phyloP scores from a whole-genome alignment of 37 sponge, comb jelly and placozoan species.

The Axinella damicornis region DNA sequence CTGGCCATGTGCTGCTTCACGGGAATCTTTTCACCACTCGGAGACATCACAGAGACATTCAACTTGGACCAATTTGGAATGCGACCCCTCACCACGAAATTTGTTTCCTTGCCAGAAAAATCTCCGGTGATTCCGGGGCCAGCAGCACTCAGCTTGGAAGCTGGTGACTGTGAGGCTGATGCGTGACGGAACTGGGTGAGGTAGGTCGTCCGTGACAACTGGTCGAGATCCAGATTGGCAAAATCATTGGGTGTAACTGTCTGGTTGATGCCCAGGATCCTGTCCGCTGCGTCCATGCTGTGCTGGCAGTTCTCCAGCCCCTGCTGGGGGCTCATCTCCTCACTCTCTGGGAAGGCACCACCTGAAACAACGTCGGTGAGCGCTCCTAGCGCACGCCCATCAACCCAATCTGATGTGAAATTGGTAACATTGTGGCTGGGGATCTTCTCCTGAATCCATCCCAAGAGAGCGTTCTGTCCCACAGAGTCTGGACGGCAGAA shows the following conservation, averaged over 20 bases:
- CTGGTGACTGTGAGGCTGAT: conserved; percentile 1
- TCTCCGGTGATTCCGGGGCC: conserved; percentile 61
- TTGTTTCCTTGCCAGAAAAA: conserved; percentile 52
- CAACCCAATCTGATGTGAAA: conserved; percentile 85
- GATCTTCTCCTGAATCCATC: conserved; percentile 78
- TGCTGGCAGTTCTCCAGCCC: conserved; percentile 64
- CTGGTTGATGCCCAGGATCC: conserved; percentile 54
- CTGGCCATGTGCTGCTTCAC: conserved; percentile 24
- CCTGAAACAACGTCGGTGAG: conserved; percentile 75
- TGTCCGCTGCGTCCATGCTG: conserved; percentile 73
- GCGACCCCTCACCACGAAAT: conserved; percentile 61
- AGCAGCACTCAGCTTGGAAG: conserved; percentile 28
- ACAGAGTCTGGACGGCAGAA: conserved; percentile 80
- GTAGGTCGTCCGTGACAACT: conserved; percentile 71
- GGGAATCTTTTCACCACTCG: conserved; percentile 36
- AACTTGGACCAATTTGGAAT: conserved; percentile 49
- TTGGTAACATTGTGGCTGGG: conserved; percentile 73
- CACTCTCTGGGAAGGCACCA: conserved; percentile 61
- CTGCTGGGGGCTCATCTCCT: conserved; percentile 47
- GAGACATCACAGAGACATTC: conserved; percentile 23
- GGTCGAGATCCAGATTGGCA: conserved; percentile 53
- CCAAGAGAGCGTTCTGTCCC: conserved; percentile 69
- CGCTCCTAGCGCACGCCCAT: conserved; percentile 76
- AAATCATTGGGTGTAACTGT: conserved; percentile 74
- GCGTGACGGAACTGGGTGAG: conserved; percentile 77